Evolutionary conservation across 2,113 vertebrate genomes (phyloP), one percentile per base, ranked within the genome.

Genomic region (Zapus hudsonius): DNA sequence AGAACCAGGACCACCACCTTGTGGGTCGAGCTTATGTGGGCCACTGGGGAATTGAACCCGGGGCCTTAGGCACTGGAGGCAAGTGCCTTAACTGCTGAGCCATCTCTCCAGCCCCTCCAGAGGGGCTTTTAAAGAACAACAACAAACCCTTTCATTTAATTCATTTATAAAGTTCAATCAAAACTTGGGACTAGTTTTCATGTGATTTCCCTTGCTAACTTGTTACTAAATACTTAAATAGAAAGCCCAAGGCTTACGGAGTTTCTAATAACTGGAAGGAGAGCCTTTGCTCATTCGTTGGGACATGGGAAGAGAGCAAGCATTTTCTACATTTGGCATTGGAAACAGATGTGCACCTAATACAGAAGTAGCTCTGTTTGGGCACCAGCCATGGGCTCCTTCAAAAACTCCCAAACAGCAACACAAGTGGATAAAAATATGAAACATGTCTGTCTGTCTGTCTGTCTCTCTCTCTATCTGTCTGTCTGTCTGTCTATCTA

Each of bases 151-250:
- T 88, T 67, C 7, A 61, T 80, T 90, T 83, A 70, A 92, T 57
- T 72, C 76, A 52, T 3, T 16, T 69, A 23, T 70, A 89, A 66
- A 83, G n/a, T 84, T 78, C 55, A 61, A n/a, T 67, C 3, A 91
- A 69, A 78, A 80, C 40, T 84, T 5, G 67, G 52, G 52, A 55
- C 22, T n/a, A 44, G 42, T 83, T 92, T 74, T 87, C 20, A 22
- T 36, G 20, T 86, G 47, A 29, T n/a, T 87, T 90, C 85, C 78
- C 33, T 73, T 91, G 74, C 74, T 81, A 1, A 66, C 84, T 95
- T 90, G 16, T 91, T 59, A 59, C 2, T 70, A 72, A 64, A 72
- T 2, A 63, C 44, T 57, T 69, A 55, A 75, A 80, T 27, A 74
- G 40, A 90, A 92, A 47, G n/a, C 6, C 36, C 59, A 27, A 67